These are phyloP conservation scores for Linnaemya vulpina DNA, from an alignment of 2,888 invertebrate species.

Conservation along the genomic window DNA sequence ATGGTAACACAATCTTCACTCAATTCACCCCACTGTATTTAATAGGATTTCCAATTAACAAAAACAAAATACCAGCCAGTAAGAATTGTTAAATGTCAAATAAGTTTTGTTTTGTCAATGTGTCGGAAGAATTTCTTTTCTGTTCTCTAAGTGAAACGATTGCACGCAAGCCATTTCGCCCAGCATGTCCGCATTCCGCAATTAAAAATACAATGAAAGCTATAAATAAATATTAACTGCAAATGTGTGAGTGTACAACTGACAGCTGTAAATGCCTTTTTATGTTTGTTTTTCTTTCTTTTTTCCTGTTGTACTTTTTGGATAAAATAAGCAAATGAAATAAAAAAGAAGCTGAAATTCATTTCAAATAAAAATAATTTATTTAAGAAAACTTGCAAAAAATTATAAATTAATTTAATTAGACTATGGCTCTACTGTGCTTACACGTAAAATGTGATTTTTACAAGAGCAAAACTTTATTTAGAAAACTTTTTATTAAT, in stretches of 20 bases:
- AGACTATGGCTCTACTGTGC: conserved; percentile 42
- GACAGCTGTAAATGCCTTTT: conserved; percentile 9
- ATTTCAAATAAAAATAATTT: conserved; percentile 60
- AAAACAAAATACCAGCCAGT: conserved; percentile 25
- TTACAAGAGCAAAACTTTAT: conserved; percentile 31
- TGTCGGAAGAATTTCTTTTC: conserved; percentile 40
- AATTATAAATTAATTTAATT: conserved; percentile 47
- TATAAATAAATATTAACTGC: conserved; percentile 6
- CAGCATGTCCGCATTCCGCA: conserved; percentile 66
- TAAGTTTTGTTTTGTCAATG: conserved; percentile 7
- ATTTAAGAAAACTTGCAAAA: conserved; percentile 68
- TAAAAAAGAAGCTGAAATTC: neutral
- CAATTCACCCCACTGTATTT: neutral
- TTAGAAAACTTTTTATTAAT: no score
- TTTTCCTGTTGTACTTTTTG: neutral
- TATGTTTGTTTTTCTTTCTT: neutral
- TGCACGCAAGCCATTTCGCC: conserved; percentile 16
- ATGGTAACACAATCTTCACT: neutral
- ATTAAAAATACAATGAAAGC: conserved; percentile 35
- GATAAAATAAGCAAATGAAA: conserved; percentile 29
- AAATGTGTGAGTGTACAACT: neutral
- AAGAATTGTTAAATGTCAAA: conserved; percentile 58
- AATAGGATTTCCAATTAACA: neutral
- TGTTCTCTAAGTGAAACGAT: conserved; percentile 10
- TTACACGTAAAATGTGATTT: conserved; percentile 13